Base-by-base conservation (phyloP, 2,888 invertebrate genomes). In the Conchocele bisecta region DNA sequence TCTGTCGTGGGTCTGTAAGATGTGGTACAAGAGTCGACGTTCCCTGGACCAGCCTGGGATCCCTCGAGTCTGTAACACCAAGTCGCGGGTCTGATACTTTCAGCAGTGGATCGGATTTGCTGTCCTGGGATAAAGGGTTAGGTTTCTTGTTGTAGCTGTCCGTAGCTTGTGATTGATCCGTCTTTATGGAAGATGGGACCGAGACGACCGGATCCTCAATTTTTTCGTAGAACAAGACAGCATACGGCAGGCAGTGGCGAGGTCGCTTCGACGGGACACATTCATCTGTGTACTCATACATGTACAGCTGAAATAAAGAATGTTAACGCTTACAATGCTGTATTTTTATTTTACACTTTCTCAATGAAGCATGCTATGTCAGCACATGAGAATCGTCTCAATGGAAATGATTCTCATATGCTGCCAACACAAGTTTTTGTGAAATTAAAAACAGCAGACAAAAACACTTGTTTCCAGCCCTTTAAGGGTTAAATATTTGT, bases 271-370 rank as follows among this genome's bases (percentile, higher is more conserved):
- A 71, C 1, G 86, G 85, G 60, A 82, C 77, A 61, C 83, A 86
- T 24, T 87, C 86, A 33, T 88, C 87, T 35, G 77, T 83, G 69
- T 88, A 88, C 64, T 88, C 88, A 67, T 86, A 88, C 46, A 87
- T 57, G 57, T 83, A 88, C 15, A 88, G 71, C 88, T 88, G 81
- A 20, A 79, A 82, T 31, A 51, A 41, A 50, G n/a, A n/a, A n/a
- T n/a, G n/a, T n/a, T n/a, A 28, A 63, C 1, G 13, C 20, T n/a
- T 9, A 11, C 13, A 15, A 44, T 44, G 11, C 17, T 44, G 15
- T 13, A 11, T n/a, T n/a, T n/a, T n/a, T n/a, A n/a, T n/a, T n/a
- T n/a, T n/a, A n/a, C n/a, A n/a, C n/a, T n/a, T n/a, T n/a, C n/a
- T n/a, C n/a, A n/a, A n/a, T n/a, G n/a, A n/a, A n/a, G n/a, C n/a